Percentiles rank a stretch among this genome's conserved stretches.
Evolutionary conservation across 30 jellyfish, hydroid and myxozoan species (phyloP).

Genomic region (Hydractinia echinata): DNA sequence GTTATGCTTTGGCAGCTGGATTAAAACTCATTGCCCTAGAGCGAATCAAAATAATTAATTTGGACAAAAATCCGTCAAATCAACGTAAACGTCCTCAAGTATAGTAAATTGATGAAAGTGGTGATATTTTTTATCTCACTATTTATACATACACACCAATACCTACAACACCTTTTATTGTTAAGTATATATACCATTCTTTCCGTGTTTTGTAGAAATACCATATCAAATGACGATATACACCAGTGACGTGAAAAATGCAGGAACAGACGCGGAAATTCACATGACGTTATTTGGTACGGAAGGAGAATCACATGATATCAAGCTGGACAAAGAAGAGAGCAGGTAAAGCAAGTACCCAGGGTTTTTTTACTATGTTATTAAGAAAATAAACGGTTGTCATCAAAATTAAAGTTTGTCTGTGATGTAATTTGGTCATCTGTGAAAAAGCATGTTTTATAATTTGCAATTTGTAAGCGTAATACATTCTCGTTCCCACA

Average conservation of each 20-base stretch:
- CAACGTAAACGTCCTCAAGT: too few relatives aligned
- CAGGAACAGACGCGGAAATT: constrained; percentile 88
- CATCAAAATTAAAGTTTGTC: too few relatives aligned
- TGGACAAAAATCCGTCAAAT: too few relatives aligned
- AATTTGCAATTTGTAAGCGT: too few relatives aligned
- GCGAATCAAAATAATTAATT: too few relatives aligned
- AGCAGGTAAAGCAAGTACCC: constrained; percentile 45
- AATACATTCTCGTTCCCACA: too few relatives aligned
- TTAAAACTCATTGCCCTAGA: too few relatives aligned
- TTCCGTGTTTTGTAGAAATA: constrained; percentile 47
- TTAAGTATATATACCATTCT: background rate
- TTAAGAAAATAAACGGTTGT: too few relatives aligned
- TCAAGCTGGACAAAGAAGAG: constrained; percentile 80
- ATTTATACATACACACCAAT: background rate
- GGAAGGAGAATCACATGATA: constrained; percentile 72
- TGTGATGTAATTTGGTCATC: too few relatives aligned
- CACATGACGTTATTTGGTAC: constrained; percentile 67
- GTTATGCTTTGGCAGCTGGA: too few relatives aligned
- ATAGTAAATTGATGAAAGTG: background rate
- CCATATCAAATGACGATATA: constrained; percentile 82
- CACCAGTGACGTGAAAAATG: constrained; percentile 80
- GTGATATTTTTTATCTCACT: background rate
- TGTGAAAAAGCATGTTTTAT: too few relatives aligned
- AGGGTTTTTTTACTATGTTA: too few relatives aligned
- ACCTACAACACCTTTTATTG: background rate